A percentile compares a stretch with the other conserved stretches of the same genome.
phyloP scores from a whole-genome alignment of 1,140 invertebrate species.

The Brachionus sp. region DNA sequence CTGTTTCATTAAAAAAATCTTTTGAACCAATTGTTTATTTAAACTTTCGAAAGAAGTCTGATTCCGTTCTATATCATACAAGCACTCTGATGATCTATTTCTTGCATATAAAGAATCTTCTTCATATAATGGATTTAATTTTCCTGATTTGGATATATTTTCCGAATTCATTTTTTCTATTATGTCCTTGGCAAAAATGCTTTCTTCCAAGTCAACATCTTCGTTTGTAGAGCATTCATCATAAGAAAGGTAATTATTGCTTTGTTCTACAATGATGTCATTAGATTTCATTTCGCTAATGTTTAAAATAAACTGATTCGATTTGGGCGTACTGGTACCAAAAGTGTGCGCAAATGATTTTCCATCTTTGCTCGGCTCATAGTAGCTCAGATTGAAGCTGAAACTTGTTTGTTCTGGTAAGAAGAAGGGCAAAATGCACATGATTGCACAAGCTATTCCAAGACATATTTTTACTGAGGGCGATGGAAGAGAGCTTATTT shows the following conservation, averaged over 20 bases:
- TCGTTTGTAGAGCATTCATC: not conserved
- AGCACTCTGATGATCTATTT: not conserved
- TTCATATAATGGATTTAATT: constrained; percentile 37
- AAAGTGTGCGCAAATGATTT: not conserved
- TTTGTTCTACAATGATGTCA: not conserved
- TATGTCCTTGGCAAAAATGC: not conserved
- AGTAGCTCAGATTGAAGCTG: constrained; percentile 1
- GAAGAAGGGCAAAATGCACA: not conserved
- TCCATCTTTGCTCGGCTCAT: not conserved
- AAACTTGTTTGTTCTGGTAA: constrained; percentile 33
- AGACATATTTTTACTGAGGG: not conserved
- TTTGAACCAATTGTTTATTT: not conserved
- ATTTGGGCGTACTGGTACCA: not conserved
- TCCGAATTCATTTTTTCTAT: constrained; percentile 36
- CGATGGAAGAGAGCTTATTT: not conserved
- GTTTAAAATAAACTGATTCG: constrained; percentile 4
- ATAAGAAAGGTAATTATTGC: not conserved
- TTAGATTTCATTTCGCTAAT: constrained; percentile 22
- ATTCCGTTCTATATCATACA: not conserved
- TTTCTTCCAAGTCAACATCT: not conserved
- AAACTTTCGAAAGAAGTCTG: not conserved
- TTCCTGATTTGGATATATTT: not conserved
- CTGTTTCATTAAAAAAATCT: not conserved
- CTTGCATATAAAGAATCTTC: not conserved
- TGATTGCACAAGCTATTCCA: not conserved